Base-by-base conservation (phyloP, 2,888 invertebrate genomes). In the Limnephilus auricula region DNA sequence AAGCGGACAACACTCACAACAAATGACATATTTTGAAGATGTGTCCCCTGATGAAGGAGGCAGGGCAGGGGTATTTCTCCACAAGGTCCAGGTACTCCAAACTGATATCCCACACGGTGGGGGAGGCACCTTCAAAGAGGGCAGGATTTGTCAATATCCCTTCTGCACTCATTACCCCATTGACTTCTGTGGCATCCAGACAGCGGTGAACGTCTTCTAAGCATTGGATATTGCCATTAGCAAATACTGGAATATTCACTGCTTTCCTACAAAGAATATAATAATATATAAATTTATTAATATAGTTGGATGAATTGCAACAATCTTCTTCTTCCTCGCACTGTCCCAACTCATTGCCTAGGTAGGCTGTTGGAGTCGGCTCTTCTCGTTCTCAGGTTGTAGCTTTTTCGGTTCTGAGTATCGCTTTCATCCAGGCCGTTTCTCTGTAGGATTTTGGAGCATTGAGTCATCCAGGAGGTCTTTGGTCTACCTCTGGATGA, bases 131-230 rank as follows among this genome's bases (percentile, higher is more conserved):
- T 94, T 97, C 96, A 95, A 99, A 99, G 92, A 99, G 95, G 15
- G 97, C 98, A n/a, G 99, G 99, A 95, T 99, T 99, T 94, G 99
- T 98, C n/a, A 99, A 96, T 95, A 98, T 99, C 0, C 99, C 99
- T 95, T 99, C 99, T 93, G 98, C 98, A 94, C 98, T 97, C 99
- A 99, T 99, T 0, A 99, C 98, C 80, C 98, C 98, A 94, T 97
- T 96, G 4, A 97, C 99, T 45, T 98, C 98, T 0, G 99, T 99
- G 94, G 97, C 97, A 91, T 97, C 95, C 89, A 99, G 95, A 94
- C 99, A 99, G 93, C 97, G 96, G 91, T 97, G 95, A 2, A 98
- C 97, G 96, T 99, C 99, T 94, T 97, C 97, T 93, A 98, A 94
- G 94, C 98, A 98, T 94, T 99, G 99, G 93, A 99, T 98, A 94